These are phyloP conservation scores for Microtus montanus DNA, from an alignment of 2,113 vertebrate genomes.

Conservation along the genomic window DNA sequence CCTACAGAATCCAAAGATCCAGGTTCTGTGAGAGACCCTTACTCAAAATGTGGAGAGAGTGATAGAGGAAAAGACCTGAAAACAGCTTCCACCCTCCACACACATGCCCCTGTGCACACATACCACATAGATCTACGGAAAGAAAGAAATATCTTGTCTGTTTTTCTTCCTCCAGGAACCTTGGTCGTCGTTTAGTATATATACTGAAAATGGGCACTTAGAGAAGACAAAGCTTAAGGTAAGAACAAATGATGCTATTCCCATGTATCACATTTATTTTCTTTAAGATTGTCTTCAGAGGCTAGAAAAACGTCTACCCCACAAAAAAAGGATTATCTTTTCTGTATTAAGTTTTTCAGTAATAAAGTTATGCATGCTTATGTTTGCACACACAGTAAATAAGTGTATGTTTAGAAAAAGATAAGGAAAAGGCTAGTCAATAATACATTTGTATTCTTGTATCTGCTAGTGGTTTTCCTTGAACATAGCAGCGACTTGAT, in stretches of 20 bases:
- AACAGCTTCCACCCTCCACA: not conserved
- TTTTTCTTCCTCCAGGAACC: constrained; percentile 86
- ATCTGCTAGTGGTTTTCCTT: not conserved
- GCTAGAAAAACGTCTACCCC: not conserved
- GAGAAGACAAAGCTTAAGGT: constrained; percentile 80
- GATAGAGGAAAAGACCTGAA: not conserved
- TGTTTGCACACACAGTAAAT: not conserved
- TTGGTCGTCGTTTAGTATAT: constrained; percentile 88
- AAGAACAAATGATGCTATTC: constrained; percentile 65
- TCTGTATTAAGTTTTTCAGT: not conserved
- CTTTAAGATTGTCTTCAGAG: not conserved
- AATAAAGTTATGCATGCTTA: not conserved
- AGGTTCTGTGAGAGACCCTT: not conserved
- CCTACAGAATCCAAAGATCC: not conserved
- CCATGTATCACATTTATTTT: not conserved
- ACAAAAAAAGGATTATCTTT: not conserved
- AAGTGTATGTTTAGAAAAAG: not conserved
- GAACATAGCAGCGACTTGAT: not conserved
- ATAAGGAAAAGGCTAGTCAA: not conserved
- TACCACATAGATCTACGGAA: not conserved
- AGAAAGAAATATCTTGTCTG: constrained; percentile 27
- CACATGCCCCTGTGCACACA: not conserved
- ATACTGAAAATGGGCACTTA: constrained; percentile 69
- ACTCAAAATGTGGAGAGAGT: not conserved
- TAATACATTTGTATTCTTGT: constrained; percentile 11